These are phyloP conservation scores for Tubulanus polymorphus DNA, from an alignment of 2,888 invertebrate genomes.

Conservation along the genomic window DNA sequence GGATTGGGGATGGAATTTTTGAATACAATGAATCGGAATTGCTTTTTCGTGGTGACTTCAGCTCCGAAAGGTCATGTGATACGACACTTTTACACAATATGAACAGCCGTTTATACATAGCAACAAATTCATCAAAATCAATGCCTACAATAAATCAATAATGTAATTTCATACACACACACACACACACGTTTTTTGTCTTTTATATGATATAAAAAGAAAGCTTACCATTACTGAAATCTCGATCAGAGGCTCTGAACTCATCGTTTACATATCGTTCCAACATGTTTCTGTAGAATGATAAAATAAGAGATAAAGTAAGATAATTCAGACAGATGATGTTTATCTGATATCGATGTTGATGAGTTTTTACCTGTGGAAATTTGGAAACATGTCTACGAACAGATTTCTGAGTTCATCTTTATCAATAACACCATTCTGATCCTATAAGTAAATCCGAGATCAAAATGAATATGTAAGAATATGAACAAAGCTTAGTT, in stretches of 20 bases:
- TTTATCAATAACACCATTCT: conserved; percentile 47
- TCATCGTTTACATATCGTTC: conserved; percentile 52
- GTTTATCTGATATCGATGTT: no score
- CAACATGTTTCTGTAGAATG: conserved; percentile 43
- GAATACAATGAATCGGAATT: no score
- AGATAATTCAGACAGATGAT: neutral
- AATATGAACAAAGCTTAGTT: no score
- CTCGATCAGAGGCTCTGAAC: conserved; percentile 43
- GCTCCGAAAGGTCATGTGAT: conserved; percentile 32
- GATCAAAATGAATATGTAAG: no score
- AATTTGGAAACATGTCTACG: conserved; percentile 45
- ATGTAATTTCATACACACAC: no score
- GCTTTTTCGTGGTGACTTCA: conserved; percentile 24
- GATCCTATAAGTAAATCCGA: conserved; percentile 32
- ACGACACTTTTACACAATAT: conserved; percentile 43
- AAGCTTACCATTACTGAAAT: conserved; percentile 48
- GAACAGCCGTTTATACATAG: conserved; percentile 49
- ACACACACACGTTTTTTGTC: no score
- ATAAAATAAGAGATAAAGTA: neutral
- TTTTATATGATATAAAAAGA: no score
- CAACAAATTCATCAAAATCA: conserved; percentile 48
- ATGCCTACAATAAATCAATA: conserved; percentile 36
- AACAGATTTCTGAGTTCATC: conserved; percentile 48
- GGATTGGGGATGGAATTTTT: no score
- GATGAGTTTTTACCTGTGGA: conserved; percentile 47